Evolutionary conservation across 2,113 vertebrate species (phyloP), one percentile per base, ranked within the genome.

Genomic region (Ivindomyrus marchei): DNA sequence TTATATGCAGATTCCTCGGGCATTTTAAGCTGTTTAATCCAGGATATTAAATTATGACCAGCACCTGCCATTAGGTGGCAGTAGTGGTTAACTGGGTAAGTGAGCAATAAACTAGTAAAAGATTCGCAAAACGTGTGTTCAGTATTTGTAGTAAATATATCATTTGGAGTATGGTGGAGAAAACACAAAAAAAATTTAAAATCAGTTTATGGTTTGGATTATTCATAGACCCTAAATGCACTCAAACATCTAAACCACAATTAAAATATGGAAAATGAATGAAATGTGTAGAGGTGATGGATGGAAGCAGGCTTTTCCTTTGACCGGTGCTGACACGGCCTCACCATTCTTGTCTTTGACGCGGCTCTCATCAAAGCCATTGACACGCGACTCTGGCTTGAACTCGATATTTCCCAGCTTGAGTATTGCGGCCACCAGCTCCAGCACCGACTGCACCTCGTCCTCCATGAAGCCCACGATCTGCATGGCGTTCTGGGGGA

Each of bases 371-470:
- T 99, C 98, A 2, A 97, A 94, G 88, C 98, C 98, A 13, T 99
- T 99, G 80, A 97, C 96, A 39, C 98, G 97, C 0, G 98, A 99
- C 93, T 99, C 98, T 0, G 98, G 98, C 93, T 99, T 99, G 94
- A 99, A 99, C 95, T 99, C 98, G 0, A 99, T 98, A 94, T 99
- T 99, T 52, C 98, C 98, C 88, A 99, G 92, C 91, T 99, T 99
- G 90, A 99, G 93, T 92, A 99, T 97, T 0, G 98, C 97, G 0
- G 98, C 98, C 87, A 99, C 97, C 91, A 99, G 96, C 94, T 99
- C 97, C 94, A 99, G 94, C 92, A 99, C 95, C 0, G 97, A 97
- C 93, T 97, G 97, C 0, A 97, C 96, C 94, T 99, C 98, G 0
- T 98, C 96, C 91, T 99, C 98, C 97, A 97, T 97, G 93, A 99